These are phyloP conservation scores for Phrynosoma platyrhinos DNA, from an alignment of 2,113 vertebrate genomes.

Conservation along the genomic window DNA sequence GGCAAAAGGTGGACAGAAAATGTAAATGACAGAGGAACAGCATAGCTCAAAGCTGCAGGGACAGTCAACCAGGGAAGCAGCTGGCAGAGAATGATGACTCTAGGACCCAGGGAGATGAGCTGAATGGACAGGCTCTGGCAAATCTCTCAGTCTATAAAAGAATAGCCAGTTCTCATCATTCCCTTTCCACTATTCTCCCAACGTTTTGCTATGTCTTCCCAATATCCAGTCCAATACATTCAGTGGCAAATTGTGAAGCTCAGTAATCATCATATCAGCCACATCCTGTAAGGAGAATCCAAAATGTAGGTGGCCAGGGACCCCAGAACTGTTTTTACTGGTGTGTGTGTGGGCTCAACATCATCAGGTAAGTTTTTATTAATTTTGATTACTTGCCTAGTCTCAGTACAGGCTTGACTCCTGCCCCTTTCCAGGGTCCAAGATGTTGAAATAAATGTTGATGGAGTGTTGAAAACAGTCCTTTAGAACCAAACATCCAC, in stretches of 20 bases:
- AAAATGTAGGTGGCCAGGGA: too few relatives aligned
- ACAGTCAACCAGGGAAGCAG: neutral
- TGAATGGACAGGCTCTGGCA: neutral
- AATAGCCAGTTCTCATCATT: neutral
- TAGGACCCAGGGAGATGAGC: neutral
- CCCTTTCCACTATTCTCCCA: neutral
- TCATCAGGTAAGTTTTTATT: too few relatives aligned
- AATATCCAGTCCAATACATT: neutral
- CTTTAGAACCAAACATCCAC: too few relatives aligned
- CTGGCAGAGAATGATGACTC: neutral
- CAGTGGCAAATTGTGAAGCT: neutral
- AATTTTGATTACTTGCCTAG: too few relatives aligned
- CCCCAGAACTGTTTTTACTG: too few relatives aligned
- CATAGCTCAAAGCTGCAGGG: neutral
- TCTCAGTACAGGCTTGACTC: too few relatives aligned
- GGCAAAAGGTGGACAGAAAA: neutral
- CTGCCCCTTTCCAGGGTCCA: too few relatives aligned
- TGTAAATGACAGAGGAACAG: neutral
- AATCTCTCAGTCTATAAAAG: neutral
- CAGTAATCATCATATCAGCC: too few relatives aligned
- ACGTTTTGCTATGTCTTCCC: neutral
- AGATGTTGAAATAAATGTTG: too few relatives aligned
- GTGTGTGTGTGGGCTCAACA: too few relatives aligned
- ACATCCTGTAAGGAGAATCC: too few relatives aligned
- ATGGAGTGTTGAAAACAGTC: too few relatives aligned